Conservation (phyloP, 2,888 invertebrate genomes). For the Zelleria hepariella region DNA sequence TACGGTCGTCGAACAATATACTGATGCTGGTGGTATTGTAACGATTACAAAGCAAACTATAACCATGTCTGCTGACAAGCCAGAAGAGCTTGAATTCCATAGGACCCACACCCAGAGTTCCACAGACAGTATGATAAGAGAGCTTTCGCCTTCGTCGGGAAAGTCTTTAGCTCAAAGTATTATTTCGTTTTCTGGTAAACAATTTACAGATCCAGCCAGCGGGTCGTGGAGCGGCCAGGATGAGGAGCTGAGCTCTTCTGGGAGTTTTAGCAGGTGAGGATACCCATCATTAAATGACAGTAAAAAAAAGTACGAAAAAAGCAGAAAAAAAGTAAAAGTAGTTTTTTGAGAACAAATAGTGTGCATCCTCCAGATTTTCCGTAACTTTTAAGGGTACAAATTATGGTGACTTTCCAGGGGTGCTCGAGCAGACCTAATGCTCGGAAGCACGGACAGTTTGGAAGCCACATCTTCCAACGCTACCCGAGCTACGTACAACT, state of each 20-base stretch:
- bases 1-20: slow-evolving; percentile 57
- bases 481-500: slow-evolving; percentile 87
- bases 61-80: slow-evolving; percentile 46
- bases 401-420: no score
- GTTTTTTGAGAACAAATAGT: no score
- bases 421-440: slow-evolving; percentile 67
- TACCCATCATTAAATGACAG: no score
- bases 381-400: no score
- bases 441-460: slow-evolving; percentile 80
- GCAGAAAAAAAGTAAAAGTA: no score
- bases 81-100: slow-evolving; percentile 56
- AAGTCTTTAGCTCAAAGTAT: slow-evolving; percentile 64
- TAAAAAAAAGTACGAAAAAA: no score
- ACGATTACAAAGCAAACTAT: slow-evolving; percentile 49
- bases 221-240: slow-evolving; percentile 70
- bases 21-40: slow-evolving; percentile 62
- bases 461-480: slow-evolving; percentile 86
- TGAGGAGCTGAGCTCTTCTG: slow-evolving; percentile 66
- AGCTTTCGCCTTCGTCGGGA: slow-evolving; percentile 67
- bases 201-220: slow-evolving; percentile 70
- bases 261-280: slow-evolving; percentile 62
- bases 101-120: no score
- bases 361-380: no score
- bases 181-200: slow-evolving; percentile 61
- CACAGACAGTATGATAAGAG: slow-evolving; percentile 44